Percentiles rank a stretch among this genome's conserved stretches.
phyloP scores from a whole-genome alignment of 2,888 invertebrate genomes.

The Acleris literana region DNA sequence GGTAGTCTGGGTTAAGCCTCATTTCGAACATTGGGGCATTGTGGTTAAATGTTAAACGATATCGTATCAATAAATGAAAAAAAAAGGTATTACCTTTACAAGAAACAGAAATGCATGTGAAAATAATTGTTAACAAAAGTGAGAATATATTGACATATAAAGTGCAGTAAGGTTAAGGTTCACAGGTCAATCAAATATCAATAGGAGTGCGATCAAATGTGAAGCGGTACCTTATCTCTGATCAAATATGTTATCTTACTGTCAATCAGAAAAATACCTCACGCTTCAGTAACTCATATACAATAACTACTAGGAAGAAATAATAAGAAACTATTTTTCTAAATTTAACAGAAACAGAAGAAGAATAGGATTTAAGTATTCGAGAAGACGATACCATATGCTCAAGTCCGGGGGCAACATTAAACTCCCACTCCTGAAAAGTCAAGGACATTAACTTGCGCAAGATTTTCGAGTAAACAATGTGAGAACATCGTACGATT shows the following conservation, averaged over 20 bases:
- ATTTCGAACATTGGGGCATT: slow-evolving; percentile 9
- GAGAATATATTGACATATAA: slow-evolving; percentile 16
- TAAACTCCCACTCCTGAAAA: not conserved
- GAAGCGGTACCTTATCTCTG: slow-evolving; percentile 15
- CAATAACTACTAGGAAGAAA: too few species aligned
- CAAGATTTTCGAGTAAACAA: not conserved
- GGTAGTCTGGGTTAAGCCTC: slow-evolving; percentile 9
- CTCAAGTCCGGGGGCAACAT: too few species aligned
- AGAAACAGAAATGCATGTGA: not conserved
- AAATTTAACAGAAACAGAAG: not conserved
- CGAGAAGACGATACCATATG: too few species aligned
- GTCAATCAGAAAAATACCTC: slow-evolving; percentile 14
- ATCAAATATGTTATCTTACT: slow-evolving; percentile 17
- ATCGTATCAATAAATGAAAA: not conserved
- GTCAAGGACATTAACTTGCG: not conserved
- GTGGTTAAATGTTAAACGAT: not conserved
- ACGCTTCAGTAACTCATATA: not conserved
- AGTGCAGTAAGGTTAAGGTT: slow-evolving; percentile 22
- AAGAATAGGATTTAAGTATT: too few species aligned
- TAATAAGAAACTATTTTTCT: too few species aligned
- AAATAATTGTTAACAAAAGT: not conserved
- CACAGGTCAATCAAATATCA: slow-evolving; percentile 34
- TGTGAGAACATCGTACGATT: slow-evolving; percentile 8
- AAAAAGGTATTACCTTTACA: not conserved
- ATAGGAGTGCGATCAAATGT: slow-evolving; percentile 12